A percentile compares a stretch with the other conserved stretches of the same genome.
These are phyloP conservation scores for Scortum barcoo DNA, from an alignment of 2,113 vertebrate genomes.

Conservation along the genomic window DNA sequence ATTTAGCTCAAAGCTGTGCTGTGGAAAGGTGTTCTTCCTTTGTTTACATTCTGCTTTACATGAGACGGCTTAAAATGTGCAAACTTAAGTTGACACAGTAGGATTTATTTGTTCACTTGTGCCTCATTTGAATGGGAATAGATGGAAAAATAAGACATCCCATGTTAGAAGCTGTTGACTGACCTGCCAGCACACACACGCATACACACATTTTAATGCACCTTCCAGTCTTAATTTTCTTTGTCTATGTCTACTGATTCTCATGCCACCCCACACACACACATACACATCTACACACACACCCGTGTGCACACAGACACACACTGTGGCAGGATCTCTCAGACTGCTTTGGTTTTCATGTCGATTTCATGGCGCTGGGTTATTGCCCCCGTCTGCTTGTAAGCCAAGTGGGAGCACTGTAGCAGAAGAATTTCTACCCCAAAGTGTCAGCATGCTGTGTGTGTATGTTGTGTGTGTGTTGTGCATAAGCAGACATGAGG, in stretches of 20 bases:
- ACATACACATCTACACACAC: constrained; percentile 1
- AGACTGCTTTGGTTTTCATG: constrained; percentile 68
- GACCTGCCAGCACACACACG: not conserved
- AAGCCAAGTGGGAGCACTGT: constrained; percentile 62
- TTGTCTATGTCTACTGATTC: not conserved
- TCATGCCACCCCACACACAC: not conserved
- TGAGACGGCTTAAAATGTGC: not conserved
- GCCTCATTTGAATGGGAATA: not conserved
- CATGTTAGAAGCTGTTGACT: constrained; percentile 8
- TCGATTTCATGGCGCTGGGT: constrained; percentile 62
- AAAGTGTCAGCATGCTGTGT: constrained; percentile 33
- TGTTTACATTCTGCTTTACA: not conserved
- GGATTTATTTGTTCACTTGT: not conserved
- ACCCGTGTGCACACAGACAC: constrained; percentile 4
- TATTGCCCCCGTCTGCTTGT: constrained; percentile 52
- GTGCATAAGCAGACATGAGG: constrained; percentile 11
- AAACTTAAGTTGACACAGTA: too few species aligned
- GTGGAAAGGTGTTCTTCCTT: not conserved
- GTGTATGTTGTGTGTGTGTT: constrained; percentile 16
- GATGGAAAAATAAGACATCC: not conserved
- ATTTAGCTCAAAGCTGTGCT: too few species aligned
- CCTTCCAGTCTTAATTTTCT: constrained; percentile 37
- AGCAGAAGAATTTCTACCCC: constrained; percentile 59
- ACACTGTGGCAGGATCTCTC: constrained; percentile 37
- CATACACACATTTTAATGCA: not conserved